Evolutionary conservation across 2,113 vertebrate genomes (phyloP).

Genomic region (Chloebia gouldiae): DNA sequence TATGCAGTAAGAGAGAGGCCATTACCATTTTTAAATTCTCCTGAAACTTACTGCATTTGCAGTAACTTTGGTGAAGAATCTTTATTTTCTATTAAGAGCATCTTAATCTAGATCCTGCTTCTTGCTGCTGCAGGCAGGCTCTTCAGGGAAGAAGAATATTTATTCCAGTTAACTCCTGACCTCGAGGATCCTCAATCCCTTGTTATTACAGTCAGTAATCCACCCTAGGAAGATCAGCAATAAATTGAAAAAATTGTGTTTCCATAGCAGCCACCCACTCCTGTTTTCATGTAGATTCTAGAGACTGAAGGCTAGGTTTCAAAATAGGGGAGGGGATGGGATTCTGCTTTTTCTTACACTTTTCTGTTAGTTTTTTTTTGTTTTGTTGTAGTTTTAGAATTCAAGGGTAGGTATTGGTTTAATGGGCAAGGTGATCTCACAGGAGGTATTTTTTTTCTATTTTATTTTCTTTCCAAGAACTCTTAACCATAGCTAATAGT

Average conservation of each 20-base stretch:
- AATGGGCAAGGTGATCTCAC: background rate
- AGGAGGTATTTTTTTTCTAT: background rate
- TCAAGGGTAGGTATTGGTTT: background rate
- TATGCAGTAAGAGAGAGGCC: background rate
- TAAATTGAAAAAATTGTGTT: background rate
- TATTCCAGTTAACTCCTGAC: background rate
- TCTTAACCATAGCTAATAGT: background rate
- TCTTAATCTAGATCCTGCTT: background rate
- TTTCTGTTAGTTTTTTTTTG: background rate
- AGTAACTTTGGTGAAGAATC: background rate
- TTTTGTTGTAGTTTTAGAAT: background rate
- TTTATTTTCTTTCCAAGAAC: background rate
- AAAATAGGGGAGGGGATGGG: background rate
- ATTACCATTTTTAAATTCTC: background rate
- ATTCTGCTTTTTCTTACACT: background rate
- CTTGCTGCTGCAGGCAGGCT: background rate
- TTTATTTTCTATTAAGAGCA: background rate
- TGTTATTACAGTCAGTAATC: slow-evolving; percentile 21
- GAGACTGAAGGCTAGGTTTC: background rate
- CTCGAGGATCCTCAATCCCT: background rate
- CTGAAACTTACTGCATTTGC: background rate
- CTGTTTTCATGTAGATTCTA: slow-evolving; percentile 4
- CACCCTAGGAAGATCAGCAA: background rate
- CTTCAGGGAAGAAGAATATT: background rate
- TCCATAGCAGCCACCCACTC: background rate